These are phyloP conservation scores for Chymomyza caudatula DNA, from an alignment of 2,888 invertebrate species.

Conservation along the genomic window DNA sequence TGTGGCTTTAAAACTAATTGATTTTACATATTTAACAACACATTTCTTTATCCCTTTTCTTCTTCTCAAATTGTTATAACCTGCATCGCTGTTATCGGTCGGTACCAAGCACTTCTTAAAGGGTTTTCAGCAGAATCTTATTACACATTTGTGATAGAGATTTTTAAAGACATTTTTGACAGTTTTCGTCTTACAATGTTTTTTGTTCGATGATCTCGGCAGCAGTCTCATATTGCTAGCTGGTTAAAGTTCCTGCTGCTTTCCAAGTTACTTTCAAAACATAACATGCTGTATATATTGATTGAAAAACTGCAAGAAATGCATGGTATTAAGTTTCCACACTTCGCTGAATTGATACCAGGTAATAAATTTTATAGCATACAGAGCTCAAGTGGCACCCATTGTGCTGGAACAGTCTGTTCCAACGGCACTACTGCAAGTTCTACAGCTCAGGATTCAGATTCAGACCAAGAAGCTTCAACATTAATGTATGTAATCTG, in stretches of 20 bases:
- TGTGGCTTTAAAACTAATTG: no score
- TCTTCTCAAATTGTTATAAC: no score
- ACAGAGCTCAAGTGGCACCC: not conserved
- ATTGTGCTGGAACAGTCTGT: conserved; percentile 26
- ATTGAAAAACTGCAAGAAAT: not conserved
- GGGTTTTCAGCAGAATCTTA: no score
- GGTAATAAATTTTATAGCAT: not conserved
- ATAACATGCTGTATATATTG: not conserved
- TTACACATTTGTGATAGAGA: no score
- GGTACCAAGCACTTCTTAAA: no score
- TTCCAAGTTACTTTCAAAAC: not conserved
- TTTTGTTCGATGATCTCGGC: not conserved
- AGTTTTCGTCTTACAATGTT: no score
- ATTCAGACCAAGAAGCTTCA: conserved; percentile 49
- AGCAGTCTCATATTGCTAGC: no score
- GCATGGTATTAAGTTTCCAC: not conserved
- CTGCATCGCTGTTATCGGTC: no score
- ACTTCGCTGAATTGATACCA: not conserved
- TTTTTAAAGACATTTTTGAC: no score
- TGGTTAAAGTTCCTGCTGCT: no score
- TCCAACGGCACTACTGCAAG: conserved; percentile 34
- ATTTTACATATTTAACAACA: no score
- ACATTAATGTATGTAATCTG: conserved; percentile 68
- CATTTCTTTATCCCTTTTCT: no score
- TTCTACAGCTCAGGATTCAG: conserved; percentile 57